A percentile compares a stretch with the other conserved stretches of the same genome.
These are phyloP conservation scores for Dinomys branickii DNA, from an alignment of 2,113 vertebrate genomes.

Conservation along the genomic window DNA sequence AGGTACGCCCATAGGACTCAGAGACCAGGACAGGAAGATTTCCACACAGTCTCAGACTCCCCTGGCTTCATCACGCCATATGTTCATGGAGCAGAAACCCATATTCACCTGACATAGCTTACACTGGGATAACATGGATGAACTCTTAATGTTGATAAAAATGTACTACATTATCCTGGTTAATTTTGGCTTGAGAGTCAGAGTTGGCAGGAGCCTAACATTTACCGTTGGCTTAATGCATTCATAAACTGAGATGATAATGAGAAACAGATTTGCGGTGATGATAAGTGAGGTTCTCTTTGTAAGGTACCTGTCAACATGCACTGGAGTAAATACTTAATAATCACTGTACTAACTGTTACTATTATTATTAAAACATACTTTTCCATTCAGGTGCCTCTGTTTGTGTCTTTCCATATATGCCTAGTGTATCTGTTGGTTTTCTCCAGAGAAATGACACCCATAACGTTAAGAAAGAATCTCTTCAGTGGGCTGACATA, in stretches of 20 bases:
- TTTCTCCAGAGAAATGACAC: neutral
- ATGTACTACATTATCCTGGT: neutral
- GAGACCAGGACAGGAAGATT: neutral
- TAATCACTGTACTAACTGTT: neutral
- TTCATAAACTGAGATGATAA: neutral
- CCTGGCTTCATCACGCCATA: neutral
- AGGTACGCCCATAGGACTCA: neutral
- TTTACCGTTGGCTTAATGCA: neutral
- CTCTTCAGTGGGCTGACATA: neutral
- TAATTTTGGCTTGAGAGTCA: neutral
- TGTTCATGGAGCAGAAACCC: neutral
- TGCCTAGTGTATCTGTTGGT: neutral
- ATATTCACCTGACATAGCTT: neutral
- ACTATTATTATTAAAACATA: neutral
- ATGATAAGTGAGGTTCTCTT: neutral
- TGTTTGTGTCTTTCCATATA: neutral
- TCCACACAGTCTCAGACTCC: neutral
- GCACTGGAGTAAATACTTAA: neutral
- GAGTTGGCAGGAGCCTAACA: neutral
- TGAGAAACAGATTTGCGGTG: neutral
- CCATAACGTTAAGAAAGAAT: neutral
- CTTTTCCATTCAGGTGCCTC: neutral
- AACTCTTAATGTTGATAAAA: neutral
- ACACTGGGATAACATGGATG: neutral
- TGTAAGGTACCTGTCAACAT: neutral